Percentiles rank a stretch among this genome's conserved stretches.
Conservation (phyloP, 2,888 invertebrate species). For the Celastrina argiolus region DNA sequence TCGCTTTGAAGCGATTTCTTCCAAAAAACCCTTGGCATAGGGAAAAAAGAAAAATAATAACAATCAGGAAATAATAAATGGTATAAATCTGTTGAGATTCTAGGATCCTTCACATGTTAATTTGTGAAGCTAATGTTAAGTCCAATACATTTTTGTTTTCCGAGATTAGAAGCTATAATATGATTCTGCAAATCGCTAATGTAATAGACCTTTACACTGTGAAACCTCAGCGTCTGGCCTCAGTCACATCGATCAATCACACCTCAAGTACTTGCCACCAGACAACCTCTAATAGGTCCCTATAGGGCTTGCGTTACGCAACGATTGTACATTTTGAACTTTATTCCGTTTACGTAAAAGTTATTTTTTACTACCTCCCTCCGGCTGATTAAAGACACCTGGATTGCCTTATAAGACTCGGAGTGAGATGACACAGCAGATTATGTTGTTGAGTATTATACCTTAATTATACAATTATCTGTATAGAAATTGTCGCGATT, state of each 20-base stretch:
- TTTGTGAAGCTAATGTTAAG: background rate
- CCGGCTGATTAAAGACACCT: constrained; percentile 23
- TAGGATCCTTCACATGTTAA: too few relatives aligned
- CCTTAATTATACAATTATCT: constrained; percentile 17
- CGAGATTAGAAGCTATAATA: too few relatives aligned
- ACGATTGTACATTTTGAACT: background rate
- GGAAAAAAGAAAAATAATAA: too few relatives aligned
- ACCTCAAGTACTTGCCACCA: constrained; percentile 53
- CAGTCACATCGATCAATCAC: constrained; percentile 66
- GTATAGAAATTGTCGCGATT: constrained; percentile 9
- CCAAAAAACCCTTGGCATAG: too few relatives aligned
- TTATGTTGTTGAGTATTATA: constrained; percentile 13
- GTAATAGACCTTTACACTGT: background rate
- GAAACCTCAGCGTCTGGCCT: constrained; percentile 39
- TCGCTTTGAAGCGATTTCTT: too few relatives aligned
- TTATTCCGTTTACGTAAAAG: background rate
- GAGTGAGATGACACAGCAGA: constrained; percentile 19
- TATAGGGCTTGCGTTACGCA: constrained; percentile 3
- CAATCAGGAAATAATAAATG: too few relatives aligned
- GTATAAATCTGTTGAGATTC: too few relatives aligned
- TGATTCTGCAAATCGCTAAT: background rate
- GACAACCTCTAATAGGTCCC: constrained; percentile 50
- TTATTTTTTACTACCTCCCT: constrained; percentile 20
- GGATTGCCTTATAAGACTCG: constrained; percentile 6
- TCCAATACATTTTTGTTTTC: background rate